Evolutionary conservation across 2,797 vertebrate genomes (phyloP).

Genomic region (Mormyrus hasselquistii): DNA sequence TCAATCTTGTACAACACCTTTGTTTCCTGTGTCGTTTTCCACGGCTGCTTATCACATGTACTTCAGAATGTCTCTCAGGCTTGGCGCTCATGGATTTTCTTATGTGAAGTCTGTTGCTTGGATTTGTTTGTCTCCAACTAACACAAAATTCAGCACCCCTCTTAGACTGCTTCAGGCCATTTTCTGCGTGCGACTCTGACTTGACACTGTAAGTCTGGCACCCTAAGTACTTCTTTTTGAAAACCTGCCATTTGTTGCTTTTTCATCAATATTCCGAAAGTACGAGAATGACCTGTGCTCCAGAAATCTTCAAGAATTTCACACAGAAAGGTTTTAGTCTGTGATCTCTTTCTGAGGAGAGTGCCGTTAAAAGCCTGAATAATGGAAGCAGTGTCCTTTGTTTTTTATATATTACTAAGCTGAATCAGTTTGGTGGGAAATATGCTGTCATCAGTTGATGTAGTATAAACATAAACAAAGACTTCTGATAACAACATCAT

Average conservation of each 20-base stretch:
- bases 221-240: background rate
- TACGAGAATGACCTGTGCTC: background rate
- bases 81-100: slow-evolving; percentile 1
- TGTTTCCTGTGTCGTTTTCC: background rate
- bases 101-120: background rate
- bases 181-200: background rate
- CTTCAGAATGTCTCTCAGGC: slow-evolving; percentile 2
- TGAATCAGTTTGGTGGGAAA: background rate
- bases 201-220: background rate
- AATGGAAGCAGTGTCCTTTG: background rate
- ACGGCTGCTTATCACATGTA: background rate
- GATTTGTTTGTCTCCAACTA: slow-evolving; percentile 2
- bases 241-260: background rate
- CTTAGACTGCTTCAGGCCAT: background rate
- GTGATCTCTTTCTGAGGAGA: background rate
- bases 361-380: background rate
- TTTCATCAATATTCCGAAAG: background rate
- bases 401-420: background rate
- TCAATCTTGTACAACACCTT: background rate
- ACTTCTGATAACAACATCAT: background rate
- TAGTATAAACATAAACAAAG: background rate
- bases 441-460: background rate
- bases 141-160: background rate
- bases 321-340: background rate
- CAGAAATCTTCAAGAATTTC: background rate